Conservation (phyloP, 2,888 invertebrate species). For the Morpho helenor region DNA sequence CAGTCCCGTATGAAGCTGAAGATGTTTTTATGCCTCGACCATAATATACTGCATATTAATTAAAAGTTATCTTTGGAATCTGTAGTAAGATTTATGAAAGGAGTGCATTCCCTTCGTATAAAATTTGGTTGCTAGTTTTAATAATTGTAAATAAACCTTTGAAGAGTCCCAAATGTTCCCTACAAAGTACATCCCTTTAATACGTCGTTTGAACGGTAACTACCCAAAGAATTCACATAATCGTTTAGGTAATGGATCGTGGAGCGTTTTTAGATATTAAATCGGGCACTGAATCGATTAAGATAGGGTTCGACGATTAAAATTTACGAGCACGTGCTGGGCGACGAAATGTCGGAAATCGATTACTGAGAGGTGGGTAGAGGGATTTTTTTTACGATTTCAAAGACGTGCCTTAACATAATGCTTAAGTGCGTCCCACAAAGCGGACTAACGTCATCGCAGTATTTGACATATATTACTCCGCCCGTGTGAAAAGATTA, state of each 20-base stretch:
- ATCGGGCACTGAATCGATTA: conserved; percentile 35
- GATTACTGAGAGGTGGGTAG: neutral
- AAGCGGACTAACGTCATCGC: neutral
- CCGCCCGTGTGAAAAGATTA: no score
- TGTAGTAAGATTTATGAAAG: no score
- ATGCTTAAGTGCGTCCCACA: neutral
- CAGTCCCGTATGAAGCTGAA: no score
- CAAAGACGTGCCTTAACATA: neutral
- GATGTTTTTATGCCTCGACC: no score
- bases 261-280: conserved; percentile 35
- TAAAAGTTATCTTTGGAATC: no score
- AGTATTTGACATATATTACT: no score
- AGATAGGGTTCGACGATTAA: conserved; percentile 32
- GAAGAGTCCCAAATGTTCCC: conserved; percentile 3
- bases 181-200: conserved; percentile 17
- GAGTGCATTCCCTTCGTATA: no score
- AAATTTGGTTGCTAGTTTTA: neutral
- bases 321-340: conserved; percentile 27
- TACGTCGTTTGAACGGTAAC: conserved; percentile 29
- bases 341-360: conserved; percentile 10
- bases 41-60: no score
- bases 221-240: conserved; percentile 29
- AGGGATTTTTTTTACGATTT: neutral
- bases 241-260: conserved; percentile 36
- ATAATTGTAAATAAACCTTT: neutral